Evolutionary conservation across 1,140 invertebrate species (phyloP), one percentile per base, ranked within the genome.

Genomic region (Trachelipus rathkii): DNA sequence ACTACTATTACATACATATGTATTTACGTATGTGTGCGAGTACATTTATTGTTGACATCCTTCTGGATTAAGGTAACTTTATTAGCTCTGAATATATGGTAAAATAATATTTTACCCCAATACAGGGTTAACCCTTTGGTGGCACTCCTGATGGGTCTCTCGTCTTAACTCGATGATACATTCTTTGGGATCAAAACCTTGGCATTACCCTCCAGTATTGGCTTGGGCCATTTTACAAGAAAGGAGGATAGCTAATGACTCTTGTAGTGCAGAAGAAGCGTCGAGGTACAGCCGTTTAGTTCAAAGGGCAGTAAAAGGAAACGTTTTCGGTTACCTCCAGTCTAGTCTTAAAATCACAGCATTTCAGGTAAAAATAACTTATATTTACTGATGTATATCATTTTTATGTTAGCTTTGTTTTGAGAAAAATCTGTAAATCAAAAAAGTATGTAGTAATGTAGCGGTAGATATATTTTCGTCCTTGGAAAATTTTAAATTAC

Each of bases 181-280:
- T 19, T 60, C 50, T 60, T 46, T 81, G 21, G 79, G 79, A 21
- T 75, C 79, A n/a, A 76, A 76, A 24, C 75, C 77, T 11, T 75
- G 77, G 13, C 79, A 81, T 44, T 76, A 74, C 21, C 77, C 79
- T 44, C 79, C 79, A 9, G 69, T 81, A 24, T 45, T 81, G 19
- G 79, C 79, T 68, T 81, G 79, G 79, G 75, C 77, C 4, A 74
- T 81, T 23, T 75, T 81, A 33, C 79, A 81, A 45, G 60, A 75
- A 43, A 72, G 79, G 15, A 44, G 19, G 10, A 53, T 53, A 10
- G 68, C 77, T 13, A 60, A 11, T 21, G 74, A 67, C 44, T 13
- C 23, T 4, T 45, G 74, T n/a, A 60, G 71, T 68, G 60, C 75
- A 10, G 45, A 66, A 53, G 43, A 67, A 11, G 44, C 60, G 10